These are phyloP conservation scores for Heliconius eleuchia DNA, from an alignment of 1,140 invertebrate species.

Conservation along the genomic window DNA sequence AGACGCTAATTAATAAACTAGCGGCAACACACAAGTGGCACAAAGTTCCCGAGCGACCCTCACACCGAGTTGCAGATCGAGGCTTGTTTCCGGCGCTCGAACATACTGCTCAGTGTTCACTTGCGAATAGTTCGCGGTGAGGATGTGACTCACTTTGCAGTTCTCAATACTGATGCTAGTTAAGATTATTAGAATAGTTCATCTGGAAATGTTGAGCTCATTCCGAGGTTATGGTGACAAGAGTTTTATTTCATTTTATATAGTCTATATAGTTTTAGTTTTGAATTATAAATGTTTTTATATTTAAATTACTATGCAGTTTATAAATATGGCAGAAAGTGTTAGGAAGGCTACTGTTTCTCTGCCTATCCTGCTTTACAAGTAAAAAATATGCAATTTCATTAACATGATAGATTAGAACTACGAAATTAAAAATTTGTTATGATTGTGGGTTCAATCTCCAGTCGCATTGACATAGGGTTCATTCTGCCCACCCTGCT, in stretches of 20 bases:
- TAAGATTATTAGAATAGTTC: background rate
- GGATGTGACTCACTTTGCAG: background rate
- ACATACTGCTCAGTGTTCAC: background rate
- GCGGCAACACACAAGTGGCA: background rate
- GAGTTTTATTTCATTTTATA: background rate
- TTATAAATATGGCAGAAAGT: too few relatives aligned
- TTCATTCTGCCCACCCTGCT: too few relatives aligned
- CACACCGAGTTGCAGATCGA: background rate
- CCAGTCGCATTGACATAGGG: too few relatives aligned
- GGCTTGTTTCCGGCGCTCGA: background rate
- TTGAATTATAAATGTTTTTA: background rate
- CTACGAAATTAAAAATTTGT: too few relatives aligned
- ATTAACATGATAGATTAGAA: too few relatives aligned
- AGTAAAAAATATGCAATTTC: too few relatives aligned
- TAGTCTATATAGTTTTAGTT: background rate
- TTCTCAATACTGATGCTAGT: background rate
- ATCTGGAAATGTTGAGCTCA: background rate
- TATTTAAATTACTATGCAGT: background rate
- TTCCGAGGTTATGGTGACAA: background rate
- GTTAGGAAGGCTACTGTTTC: too few relatives aligned
- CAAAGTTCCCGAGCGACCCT: background rate
- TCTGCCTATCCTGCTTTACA: background rate
- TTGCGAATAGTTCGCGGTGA: background rate
- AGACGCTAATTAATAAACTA: background rate
- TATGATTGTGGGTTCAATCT: too few relatives aligned